Base-by-base conservation (phyloP, 64 coral and sea anemone genomes). In the Astreopora myriophthalma region DNA sequence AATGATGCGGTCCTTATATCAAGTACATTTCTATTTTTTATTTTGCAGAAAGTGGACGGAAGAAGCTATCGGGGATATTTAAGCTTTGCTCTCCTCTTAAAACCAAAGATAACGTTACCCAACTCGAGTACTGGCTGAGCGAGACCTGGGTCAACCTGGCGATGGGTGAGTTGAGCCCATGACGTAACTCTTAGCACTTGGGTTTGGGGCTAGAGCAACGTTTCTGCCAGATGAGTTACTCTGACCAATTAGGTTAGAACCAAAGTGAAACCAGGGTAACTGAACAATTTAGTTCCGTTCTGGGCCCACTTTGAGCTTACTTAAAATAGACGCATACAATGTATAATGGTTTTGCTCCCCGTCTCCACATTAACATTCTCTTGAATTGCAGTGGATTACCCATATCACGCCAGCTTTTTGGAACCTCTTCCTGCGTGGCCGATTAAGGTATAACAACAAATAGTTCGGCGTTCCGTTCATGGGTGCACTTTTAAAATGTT, bases 61-160 rank as follows among this genome's bases (percentile, higher is more conserved):
- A 74, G 34, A 88, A 32, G 33, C 57, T 98, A 42, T 75, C 76
- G 5, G 76, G 35, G 0, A 93, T 88, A 31, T 99, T 99, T 37
- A 92, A 91, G 36, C 40, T 95, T 19, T 99, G 96, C 61, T 92
- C 91, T 24, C 96, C 96, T 37, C n/a, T 99, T 7, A 93, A 88
- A 84, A 82, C 52, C 7, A 26, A 90, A 68, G 80, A 84, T 4
- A 89, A 99, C 8, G 96, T 82, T 10, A 75, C 57, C 5, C 76
- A 87, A 7, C 63, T 99, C 3, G 79, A 73, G 30, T 91, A 93
- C 38, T 99, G 97, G 97, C 23, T 99, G 57, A 95, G 90, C 42
- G 97, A 95, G 85, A 99, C 97, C 16, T 99, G 97, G 97, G 94
- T 94, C 8, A 99, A 99, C 71, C 76, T 99, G 19, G 97, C 97